A percentile compares a stretch with the other conserved stretches of the same genome.
phyloP scores from a whole-genome alignment of 1,140 invertebrate species.

The Caenorhabditis briggsae region DNA sequence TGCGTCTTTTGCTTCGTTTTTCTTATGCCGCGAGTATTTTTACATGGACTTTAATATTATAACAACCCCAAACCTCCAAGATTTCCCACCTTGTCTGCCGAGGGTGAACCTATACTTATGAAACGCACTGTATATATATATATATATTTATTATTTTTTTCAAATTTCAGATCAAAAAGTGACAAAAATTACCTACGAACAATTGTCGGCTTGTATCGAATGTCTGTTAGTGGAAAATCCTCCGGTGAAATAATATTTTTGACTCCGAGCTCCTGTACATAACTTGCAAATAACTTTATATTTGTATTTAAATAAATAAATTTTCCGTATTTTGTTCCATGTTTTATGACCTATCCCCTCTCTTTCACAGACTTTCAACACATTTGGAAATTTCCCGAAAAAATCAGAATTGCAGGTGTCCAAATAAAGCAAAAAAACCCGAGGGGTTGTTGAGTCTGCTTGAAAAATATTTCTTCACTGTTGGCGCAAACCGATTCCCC shows the following conservation, averaged over 20 bases:
- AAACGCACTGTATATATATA: too few relatives aligned
- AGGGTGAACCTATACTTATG: too few relatives aligned
- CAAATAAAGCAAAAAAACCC: background rate
- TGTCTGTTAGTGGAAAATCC: constrained; percentile 20
- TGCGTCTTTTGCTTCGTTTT: too few relatives aligned
- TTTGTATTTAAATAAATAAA: too few relatives aligned
- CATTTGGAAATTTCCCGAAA: background rate
- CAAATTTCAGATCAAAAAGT: constrained; percentile 47
- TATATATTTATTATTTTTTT: background rate
- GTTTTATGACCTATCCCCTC: background rate
- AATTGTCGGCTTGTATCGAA: constrained; percentile 41
- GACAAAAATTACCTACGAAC: constrained; percentile 48
- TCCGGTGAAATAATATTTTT: constrained; percentile 4
- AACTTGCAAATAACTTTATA: too few relatives aligned
- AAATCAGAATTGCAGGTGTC: constrained; percentile 3
- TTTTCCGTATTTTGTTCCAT: background rate
- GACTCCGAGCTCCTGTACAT: background rate
- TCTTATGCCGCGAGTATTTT: too few relatives aligned
- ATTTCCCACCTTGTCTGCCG: too few relatives aligned
- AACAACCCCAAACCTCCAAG: too few relatives aligned
- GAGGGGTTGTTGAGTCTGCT: background rate
- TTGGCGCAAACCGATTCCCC: constrained; percentile 41
- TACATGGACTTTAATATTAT: too few relatives aligned
- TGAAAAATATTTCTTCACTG: constrained; percentile 3
- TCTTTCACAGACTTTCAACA: constrained; percentile 32